A percentile compares a stretch with the other conserved stretches of the same genome.
These are phyloP conservation scores for Pinctada fucata DNA, from an alignment of 2,888 invertebrate species.

Conservation along the genomic window DNA sequence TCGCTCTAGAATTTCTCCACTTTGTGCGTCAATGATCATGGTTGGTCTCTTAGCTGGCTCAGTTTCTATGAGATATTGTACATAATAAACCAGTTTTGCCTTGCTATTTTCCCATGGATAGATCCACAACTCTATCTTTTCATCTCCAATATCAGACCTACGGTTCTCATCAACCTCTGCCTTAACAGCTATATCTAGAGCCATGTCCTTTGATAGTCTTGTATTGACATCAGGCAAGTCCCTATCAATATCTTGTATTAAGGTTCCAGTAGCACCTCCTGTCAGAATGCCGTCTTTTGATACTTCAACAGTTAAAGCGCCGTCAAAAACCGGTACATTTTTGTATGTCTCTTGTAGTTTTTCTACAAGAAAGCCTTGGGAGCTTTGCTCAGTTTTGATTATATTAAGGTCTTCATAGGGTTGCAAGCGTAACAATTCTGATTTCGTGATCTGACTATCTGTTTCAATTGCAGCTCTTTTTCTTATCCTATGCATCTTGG, in stretches of 20 bases:
- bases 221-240: conserved; percentile 41
- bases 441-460: background rate
- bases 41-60: conserved; percentile 42
- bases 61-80: background rate
- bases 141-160: conserved; percentile 16
- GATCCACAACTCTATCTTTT: conserved; percentile 14
- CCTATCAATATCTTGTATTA: conserved; percentile 48
- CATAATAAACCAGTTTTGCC: conserved; percentile 30
- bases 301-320: conserved; percentile 49
- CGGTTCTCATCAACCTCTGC: conserved; percentile 12
- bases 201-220: conserved; percentile 36
- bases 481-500: background rate
- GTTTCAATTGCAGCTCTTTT: background rate
- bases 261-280: conserved; percentile 46
- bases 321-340: conserved; percentile 53
- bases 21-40: conserved; percentile 30
- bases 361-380: conserved; percentile 46
- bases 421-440: background rate
- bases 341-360: conserved; percentile 51
- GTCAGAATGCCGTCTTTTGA: conserved; percentile 41
- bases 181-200: conserved; percentile 32
- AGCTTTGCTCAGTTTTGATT: conserved; percentile 27
- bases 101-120: conserved; percentile 34
- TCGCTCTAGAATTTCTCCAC: background rate
- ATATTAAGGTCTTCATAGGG: background rate